These are phyloP conservation scores for Onthophagus taurus DNA, from an alignment of 1,140 invertebrate genomes.

Conservation along the genomic window DNA sequence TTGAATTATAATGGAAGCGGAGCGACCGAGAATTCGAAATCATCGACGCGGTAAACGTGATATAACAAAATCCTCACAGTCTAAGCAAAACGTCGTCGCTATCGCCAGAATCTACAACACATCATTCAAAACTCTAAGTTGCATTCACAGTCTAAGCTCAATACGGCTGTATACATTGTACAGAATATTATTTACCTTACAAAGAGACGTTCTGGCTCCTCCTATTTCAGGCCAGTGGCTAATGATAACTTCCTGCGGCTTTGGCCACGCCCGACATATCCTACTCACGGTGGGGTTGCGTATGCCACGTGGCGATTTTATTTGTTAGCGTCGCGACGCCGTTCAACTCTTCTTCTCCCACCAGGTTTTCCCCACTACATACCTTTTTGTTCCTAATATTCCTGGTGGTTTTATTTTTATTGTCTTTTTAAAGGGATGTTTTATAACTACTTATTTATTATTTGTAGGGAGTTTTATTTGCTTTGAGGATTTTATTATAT, in stretches of 20 bases:
- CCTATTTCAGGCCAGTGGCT: constrained; percentile 35
- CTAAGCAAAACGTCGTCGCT: constrained; percentile 34
- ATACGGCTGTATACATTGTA: constrained; percentile 38
- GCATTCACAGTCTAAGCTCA: constrained; percentile 26
- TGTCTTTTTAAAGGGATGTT: too few relatives aligned
- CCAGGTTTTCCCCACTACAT: too few relatives aligned
- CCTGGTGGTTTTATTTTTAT: too few relatives aligned
- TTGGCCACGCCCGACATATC: constrained; percentile 21
- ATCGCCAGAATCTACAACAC: constrained; percentile 27
- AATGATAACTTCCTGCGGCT: constrained; percentile 30
- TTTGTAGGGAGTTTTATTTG: too few relatives aligned
- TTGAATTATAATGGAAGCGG: too few relatives aligned
- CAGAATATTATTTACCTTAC: constrained; percentile 40
- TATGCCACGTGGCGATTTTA: constrained; percentile 2
- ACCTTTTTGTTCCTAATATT: too few relatives aligned
- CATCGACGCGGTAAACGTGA: constrained; percentile 31
- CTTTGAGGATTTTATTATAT: too few relatives aligned
- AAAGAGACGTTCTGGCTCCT: constrained; percentile 32
- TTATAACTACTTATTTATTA: too few relatives aligned
- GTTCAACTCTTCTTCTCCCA: too few relatives aligned
- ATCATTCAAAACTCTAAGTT: constrained; percentile 15
- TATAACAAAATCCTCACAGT: constrained; percentile 31
- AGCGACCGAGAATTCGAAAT: too few relatives aligned
- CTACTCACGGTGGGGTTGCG: constrained; percentile 15
- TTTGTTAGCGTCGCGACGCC: too few relatives aligned